Percentiles rank a stretch among this genome's conserved stretches.
phyloP scores from a whole-genome alignment of 2,888 invertebrate species.

The Pomacea canaliculata region DNA sequence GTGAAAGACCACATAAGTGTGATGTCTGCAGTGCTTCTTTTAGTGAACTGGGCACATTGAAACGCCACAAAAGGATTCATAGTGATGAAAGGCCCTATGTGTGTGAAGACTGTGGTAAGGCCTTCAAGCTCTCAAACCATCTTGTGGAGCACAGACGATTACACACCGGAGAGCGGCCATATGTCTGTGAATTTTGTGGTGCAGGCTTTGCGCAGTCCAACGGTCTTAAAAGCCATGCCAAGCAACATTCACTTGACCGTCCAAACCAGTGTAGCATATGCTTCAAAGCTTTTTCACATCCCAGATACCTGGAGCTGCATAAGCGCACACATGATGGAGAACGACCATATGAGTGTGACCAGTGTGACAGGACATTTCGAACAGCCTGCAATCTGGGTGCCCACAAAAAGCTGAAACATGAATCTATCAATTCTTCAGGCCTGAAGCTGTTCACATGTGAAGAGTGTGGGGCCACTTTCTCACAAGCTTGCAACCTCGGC shows the following conservation, averaged over 20 bases:
- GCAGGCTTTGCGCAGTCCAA: slow-evolving; percentile 29
- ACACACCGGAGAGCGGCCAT: slow-evolving; percentile 35
- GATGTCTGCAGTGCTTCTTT: slow-evolving; percentile 30
- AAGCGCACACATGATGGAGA: slow-evolving; percentile 14
- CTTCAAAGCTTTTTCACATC: slow-evolving; percentile 18
- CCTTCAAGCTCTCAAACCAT: slow-evolving; percentile 25
- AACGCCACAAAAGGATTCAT: slow-evolving; percentile 30
- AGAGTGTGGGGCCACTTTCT: slow-evolving; percentile 18
- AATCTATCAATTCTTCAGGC: neutral
- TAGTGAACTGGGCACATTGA: slow-evolving; percentile 26
- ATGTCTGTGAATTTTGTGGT: slow-evolving; percentile 32
- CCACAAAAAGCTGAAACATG: slow-evolving; percentile 23
- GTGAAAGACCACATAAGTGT: slow-evolving; percentile 32
- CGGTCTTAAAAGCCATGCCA: slow-evolving; percentile 23
- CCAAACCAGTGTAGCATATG: slow-evolving; percentile 20
- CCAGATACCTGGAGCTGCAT: slow-evolving; percentile 15
- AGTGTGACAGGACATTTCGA: slow-evolving; percentile 20
- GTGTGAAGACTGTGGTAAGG: slow-evolving; percentile 27
- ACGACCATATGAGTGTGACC: slow-evolving; percentile 14
- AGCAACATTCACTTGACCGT: slow-evolving; percentile 21
- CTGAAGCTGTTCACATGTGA: slow-evolving; percentile 20
- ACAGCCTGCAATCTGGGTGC: slow-evolving; percentile 19
- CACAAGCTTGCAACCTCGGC: slow-evolving; percentile 23
- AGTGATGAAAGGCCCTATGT: slow-evolving; percentile 29
- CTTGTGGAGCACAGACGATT: slow-evolving; percentile 29